Evolutionary conservation across 2,113 vertebrate genomes (phyloP).

Genomic region (Dromas ardeola): DNA sequence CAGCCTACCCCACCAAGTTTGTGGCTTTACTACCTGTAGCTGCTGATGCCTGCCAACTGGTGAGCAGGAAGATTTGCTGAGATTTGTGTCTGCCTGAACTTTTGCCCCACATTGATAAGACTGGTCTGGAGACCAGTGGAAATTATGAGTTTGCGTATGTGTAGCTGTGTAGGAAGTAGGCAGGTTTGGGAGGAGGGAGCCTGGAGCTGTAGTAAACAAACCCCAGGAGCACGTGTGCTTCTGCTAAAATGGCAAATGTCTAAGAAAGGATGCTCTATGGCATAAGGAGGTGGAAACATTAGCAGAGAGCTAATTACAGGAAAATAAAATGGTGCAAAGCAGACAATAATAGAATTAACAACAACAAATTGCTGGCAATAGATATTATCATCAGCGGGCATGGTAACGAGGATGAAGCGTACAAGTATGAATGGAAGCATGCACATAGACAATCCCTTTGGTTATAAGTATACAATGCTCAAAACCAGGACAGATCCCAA

Average conservation of each 20-base stretch:
- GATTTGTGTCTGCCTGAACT: neutral
- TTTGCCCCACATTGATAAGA: accelerated
- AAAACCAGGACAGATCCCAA: neutral
- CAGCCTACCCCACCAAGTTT: neutral
- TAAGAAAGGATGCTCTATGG: neutral
- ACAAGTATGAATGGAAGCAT: neutral
- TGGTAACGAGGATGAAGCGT: neutral
- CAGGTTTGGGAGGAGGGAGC: neutral
- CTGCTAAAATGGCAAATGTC: neutral
- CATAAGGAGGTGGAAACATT: neutral
- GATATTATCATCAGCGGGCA: neutral
- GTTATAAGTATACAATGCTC: neutral
- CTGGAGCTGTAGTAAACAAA: neutral
- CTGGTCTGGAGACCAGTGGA: neutral
- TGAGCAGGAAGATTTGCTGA: neutral
- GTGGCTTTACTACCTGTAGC: neutral
- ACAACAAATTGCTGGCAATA: neutral
- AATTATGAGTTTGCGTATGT: accelerated
- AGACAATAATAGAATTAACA: neutral
- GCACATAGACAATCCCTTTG: neutral
- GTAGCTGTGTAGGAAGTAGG: neutral
- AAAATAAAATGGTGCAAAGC: neutral
- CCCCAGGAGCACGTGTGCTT: neutral
- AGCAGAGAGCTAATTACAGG: neutral
- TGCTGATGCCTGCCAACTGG: neutral